Evolutionary conservation across 2,888 invertebrate species (phyloP).

Genomic region (Hydriomena furcata): DNA sequence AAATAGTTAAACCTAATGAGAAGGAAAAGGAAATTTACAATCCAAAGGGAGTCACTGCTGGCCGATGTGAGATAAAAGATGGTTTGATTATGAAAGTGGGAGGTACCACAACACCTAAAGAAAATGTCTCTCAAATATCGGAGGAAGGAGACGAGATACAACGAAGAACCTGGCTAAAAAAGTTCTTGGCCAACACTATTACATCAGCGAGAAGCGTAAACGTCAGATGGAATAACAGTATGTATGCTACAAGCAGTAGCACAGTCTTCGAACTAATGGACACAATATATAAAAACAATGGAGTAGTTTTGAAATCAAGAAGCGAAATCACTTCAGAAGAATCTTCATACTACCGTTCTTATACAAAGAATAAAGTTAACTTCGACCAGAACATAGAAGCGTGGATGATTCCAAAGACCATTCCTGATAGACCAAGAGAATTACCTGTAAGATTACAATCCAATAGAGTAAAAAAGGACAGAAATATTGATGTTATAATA

Average conservation of each 20-base stretch:
- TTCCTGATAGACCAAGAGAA: conserved; percentile 40
- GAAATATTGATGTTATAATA: conserved; percentile 47
- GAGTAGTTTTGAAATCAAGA: conserved; percentile 51
- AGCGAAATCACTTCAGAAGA: conserved; percentile 54
- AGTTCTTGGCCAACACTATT: conserved; percentile 49
- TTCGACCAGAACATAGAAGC: conserved; percentile 64
- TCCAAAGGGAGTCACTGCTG: conserved; percentile 60
- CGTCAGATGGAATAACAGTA: conserved; percentile 67
- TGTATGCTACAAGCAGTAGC: conserved; percentile 61
- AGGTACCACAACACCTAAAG: conserved; percentile 32
- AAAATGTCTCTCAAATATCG: conserved; percentile 25
- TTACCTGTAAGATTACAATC: conserved; percentile 29
- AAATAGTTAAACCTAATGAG: conserved; percentile 30
- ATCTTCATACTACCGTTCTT: conserved; percentile 46
- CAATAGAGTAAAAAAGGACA: conserved; percentile 24
- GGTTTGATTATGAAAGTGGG: conserved; percentile 57
- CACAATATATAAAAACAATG: conserved; percentile 57
- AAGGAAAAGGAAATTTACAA: conserved; percentile 45
- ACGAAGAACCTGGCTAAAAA: conserved; percentile 58
- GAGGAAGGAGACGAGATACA: conserved; percentile 46
- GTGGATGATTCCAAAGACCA: conserved; percentile 66
- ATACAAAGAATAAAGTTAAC: conserved; percentile 48
- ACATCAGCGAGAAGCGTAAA: conserved; percentile 61
- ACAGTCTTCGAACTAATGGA: conserved; percentile 64
- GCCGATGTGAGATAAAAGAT: conserved; percentile 64